Conservation (phyloP, 2,888 invertebrate species). For the Elegia similella region DNA sequence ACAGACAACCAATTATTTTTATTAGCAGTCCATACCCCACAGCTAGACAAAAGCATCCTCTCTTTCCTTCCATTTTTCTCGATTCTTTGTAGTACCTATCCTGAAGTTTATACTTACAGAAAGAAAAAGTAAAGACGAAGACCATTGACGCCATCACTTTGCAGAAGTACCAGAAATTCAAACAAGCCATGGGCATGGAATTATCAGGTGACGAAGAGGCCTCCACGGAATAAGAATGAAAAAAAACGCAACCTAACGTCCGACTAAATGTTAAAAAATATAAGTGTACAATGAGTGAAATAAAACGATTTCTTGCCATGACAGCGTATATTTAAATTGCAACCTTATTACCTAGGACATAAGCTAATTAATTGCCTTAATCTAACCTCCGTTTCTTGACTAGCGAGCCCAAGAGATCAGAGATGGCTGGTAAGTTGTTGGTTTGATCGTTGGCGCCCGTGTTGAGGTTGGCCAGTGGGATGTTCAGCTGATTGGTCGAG, state of each 20-base stretch:
- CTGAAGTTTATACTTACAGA: constrained; percentile 43
- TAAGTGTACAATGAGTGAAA: too few species aligned
- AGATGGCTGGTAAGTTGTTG: constrained; percentile 89
- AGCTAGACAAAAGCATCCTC: too few species aligned
- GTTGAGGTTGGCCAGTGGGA: constrained; percentile 73
- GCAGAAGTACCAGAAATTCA: constrained; percentile 66
- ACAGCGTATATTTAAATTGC: constrained; percentile 1
- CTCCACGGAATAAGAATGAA: constrained; percentile 60
- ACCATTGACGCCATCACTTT: constrained; percentile 45
- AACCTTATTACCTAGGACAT: constrained; percentile 2
- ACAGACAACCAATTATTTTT: too few species aligned
- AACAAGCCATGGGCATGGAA: constrained; percentile 72
- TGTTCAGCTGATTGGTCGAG: constrained; percentile 63
- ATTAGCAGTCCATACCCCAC: too few species aligned
- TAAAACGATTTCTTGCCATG: constrained; percentile 16
- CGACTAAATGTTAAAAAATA: constrained; percentile 16
- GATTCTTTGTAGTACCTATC: too few species aligned
- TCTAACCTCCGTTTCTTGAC: constrained; percentile 91
- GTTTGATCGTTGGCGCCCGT: constrained; percentile 86
- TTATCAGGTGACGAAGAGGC: constrained; percentile 68
- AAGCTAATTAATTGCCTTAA: constrained; percentile 50
- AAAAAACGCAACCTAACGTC: constrained; percentile 43
- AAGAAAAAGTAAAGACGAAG: constrained; percentile 64
- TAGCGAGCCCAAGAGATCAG: constrained; percentile 90
- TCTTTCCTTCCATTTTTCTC: too few species aligned